Base-by-base conservation (phyloP, 2,113 vertebrate genomes). In the Periophthalmus modestus region DNA sequence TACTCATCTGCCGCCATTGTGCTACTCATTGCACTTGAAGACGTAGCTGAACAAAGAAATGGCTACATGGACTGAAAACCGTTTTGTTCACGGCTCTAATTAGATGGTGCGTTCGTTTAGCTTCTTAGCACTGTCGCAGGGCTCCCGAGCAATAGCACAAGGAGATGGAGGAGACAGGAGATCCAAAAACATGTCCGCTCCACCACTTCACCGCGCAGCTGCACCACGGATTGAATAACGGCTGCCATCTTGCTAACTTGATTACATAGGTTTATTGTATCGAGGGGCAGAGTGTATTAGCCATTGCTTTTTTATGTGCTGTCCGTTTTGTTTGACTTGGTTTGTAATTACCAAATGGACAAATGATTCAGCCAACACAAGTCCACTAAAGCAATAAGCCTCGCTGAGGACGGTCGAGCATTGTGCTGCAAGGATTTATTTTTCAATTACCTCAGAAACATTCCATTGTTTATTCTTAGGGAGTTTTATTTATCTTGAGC, bases 1-100 rank as follows among this genome's bases (percentile, higher is more conserved):
- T 90, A 88, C 85, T 86, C 76, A 73, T 83, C 73, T 65, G 78
- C 71, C 48, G 0, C 58, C 69, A 72, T 85, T 82, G 83, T 82
- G 69, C 76, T 76, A 77, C 76, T 88, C 74, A 74, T 86, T 87
- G 88, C 84, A 82, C 71, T 85, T 85, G 79, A 52, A 80, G 67
- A 77, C 71, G 16, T 54, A 68, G 74, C 82, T 72, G 74, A 75
- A 88, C 81, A 88, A 87, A 87, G 72, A 89, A 62, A 70, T 43
- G 68, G 66, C 63, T 74, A 80, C 80, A 86, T 11, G 66, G 82
- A 69, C 79, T 77, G 75, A 74, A 84, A 87, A 50, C 24, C 7
- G 24, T 82, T 66, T 88, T 68, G 82, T 85, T 87, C 80, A 73
- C 54, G 0, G 46, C 69, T 73, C 65, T 82, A 88, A 89, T 89